Percentiles rank a stretch among this genome's conserved stretches.
Conservation (phyloP, 2,888 invertebrate genomes). For the Drosophila pseudotakahashii region DNA sequence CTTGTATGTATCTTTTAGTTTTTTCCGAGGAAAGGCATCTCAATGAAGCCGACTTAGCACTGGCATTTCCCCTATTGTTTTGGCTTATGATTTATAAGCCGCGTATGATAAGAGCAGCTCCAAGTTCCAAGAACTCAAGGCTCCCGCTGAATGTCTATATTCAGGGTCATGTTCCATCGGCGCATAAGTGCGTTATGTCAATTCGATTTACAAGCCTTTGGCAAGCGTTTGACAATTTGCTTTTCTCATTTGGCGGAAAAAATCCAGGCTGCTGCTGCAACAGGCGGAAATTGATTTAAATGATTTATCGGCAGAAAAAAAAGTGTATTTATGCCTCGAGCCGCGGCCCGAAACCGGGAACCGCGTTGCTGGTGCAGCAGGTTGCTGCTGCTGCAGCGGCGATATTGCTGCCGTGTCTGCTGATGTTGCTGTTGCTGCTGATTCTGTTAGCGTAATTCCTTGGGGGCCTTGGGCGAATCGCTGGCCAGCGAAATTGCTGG, state of each 20-base stretch:
- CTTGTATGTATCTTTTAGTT: background rate
- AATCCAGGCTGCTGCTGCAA: constrained; percentile 41
- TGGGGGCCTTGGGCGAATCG: constrained; percentile 56
- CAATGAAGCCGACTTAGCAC: constrained; percentile 16
- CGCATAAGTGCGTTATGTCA: constrained; percentile 73
- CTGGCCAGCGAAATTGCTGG: constrained; percentile 44
- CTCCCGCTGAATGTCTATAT: constrained; percentile 6
- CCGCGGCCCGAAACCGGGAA: constrained; percentile 19
- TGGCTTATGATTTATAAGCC: constrained; percentile 64
- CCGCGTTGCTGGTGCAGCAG: constrained; percentile 39
- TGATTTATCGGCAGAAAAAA: constrained; percentile 77
- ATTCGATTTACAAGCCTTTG: constrained; percentile 75
- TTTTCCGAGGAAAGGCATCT: constrained; percentile 58
- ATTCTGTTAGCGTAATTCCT: constrained; percentile 52
- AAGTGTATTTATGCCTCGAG: constrained; percentile 21
- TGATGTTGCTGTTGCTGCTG: constrained; percentile 19
- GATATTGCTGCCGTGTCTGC: constrained; percentile 12
- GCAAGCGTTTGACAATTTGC: constrained; percentile 73
- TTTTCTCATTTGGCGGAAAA: constrained; percentile 32
- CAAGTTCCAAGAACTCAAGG: constrained; percentile 47
- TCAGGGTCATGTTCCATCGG: constrained; percentile 21
- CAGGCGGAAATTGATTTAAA: constrained; percentile 83
- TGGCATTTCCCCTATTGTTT: constrained; percentile 59
- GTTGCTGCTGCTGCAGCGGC: constrained; percentile 4
- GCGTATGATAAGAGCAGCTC: constrained; percentile 35